Conservation (phyloP, 2,797 vertebrate species). For the Falco naumanni region DNA sequence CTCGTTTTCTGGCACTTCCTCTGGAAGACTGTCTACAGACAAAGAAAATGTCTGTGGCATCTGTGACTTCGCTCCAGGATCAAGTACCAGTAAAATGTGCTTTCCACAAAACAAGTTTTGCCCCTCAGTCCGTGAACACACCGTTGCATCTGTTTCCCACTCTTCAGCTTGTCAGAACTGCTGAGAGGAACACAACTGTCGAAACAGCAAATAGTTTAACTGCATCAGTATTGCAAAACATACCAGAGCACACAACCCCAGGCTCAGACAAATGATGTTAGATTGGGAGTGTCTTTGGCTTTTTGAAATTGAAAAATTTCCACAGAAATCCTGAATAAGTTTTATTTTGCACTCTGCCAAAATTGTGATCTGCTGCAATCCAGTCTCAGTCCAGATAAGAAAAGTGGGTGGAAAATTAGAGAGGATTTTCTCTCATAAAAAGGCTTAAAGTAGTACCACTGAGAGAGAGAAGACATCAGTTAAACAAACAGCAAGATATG, state of each 20-base stretch:
- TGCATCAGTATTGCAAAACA: background rate
- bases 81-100: background rate
- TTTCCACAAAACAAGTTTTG: background rate
- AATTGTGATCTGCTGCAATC: background rate
- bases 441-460: background rate
- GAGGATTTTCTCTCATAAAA: background rate
- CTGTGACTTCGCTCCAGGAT: background rate
- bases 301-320: background rate
- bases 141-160: background rate
- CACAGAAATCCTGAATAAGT: background rate
- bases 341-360: background rate
- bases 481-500: background rate
- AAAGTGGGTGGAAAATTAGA: background rate
- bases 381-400: background rate
- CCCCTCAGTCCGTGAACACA: background rate
- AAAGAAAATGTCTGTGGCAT: background rate
- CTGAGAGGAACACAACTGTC: background rate
- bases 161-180: background rate
- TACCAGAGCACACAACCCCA: background rate
- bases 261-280: background rate
- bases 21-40: background rate
- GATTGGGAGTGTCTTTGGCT: background rate
- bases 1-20: background rate
- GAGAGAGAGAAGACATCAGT: background rate
- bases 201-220: background rate